Base-by-base conservation (phyloP, 2,113 vertebrate species). In the Redunca redunca region DNA sequence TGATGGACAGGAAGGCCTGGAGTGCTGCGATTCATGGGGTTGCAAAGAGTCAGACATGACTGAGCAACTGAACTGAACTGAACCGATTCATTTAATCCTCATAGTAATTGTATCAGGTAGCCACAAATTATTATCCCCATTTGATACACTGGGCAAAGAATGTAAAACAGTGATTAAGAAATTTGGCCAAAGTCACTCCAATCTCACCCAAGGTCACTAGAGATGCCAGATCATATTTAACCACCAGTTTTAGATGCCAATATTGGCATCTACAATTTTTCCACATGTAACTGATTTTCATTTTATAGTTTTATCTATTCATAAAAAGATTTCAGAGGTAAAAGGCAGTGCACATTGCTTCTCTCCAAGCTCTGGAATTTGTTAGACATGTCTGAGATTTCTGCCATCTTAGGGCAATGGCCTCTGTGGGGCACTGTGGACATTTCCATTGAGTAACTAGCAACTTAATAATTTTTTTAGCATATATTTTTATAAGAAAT, bases 131-230 rank as follows among this genome's bases (percentile, higher is more conserved):
- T 15, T 53, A 83, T 48, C 26, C 6, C 9, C 8, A 25, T 33
- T 97, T 87, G 90, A 95, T 87, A 64, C 4, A 87, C 19, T 88
- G 12, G 85, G 4, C 53, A 86, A 88, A 97, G 26, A 81, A 92
- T 78, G 6, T 60, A 55, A 94, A 96, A 85, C 16, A 87, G 50
- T 60, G 33, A 43, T 58, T 50, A 90, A 90, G 46, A 93, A 74
- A 58, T 5, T 40, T 88, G 82, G 13, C 33, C 14, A 94, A 40
- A 15, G 5, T 64, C 15, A 88, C 36, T 46, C 17, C 7, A 26
- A 71, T 46, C 1, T 92, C 81, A 50, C 16, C 23, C 62, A 87
- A 74, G 48, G 21, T 94, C 46, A 67, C n/a, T 15, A 62, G 57
- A 62, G 64, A 84, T n/a, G 19, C 26, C 86, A 48, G 3, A 26